Conservation (phyloP, 2,888 invertebrate genomes). For the Plebejus anna region DNA sequence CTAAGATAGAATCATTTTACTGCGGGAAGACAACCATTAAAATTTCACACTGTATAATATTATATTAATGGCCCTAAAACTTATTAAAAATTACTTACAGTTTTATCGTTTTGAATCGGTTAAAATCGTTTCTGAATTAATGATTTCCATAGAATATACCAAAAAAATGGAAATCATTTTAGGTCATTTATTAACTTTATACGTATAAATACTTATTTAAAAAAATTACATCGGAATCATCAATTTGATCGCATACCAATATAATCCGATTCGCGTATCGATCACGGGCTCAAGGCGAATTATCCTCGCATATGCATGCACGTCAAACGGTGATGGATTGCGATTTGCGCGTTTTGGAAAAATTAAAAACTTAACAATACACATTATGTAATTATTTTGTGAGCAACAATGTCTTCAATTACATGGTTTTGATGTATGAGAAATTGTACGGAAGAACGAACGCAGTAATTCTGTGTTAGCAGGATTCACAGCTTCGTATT, state of each 20-base stretch:
- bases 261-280: neutral
- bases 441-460: neutral
- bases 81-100: too few relatives aligned
- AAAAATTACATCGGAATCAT: neutral
- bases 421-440: neutral
- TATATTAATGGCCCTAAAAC: too few relatives aligned
- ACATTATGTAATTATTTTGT: conserved; percentile 38
- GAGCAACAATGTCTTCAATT: conserved; percentile 28
- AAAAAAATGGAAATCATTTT: too few relatives aligned
- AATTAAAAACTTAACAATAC: conserved; percentile 42
- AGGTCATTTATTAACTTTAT: too few relatives aligned
- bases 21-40: too few relatives aligned
- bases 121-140: too few relatives aligned
- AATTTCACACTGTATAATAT: too few relatives aligned
- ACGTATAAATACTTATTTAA: too few relatives aligned
- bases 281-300: neutral
- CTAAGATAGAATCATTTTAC: too few relatives aligned
- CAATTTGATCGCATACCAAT: neutral
- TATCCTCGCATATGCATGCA: conserved; percentile 44
- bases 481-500: too few relatives aligned
- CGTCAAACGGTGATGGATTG: conserved; percentile 51
- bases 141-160: too few relatives aligned
- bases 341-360: conserved; percentile 45
- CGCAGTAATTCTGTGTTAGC: neutral
- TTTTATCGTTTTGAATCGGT: too few relatives aligned